phyloP scores from a whole-genome alignment of 2,888 invertebrate genomes.

The Gymnoscelis rufifasciata region DNA sequence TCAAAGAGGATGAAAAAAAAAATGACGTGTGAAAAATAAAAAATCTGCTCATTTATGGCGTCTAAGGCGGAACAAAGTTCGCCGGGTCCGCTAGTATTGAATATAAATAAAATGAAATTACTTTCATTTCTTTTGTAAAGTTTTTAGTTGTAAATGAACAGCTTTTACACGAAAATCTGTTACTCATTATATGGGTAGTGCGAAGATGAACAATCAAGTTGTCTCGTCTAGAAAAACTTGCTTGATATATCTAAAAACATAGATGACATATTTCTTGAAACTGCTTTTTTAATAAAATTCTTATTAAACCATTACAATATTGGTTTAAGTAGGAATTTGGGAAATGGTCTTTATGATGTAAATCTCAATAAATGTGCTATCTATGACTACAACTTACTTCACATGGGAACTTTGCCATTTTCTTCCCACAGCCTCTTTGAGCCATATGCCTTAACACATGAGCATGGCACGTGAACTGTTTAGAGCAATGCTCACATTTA shows the following conservation, averaged over 20 bases:
- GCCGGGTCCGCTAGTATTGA: too few relatives aligned
- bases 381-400: constrained; percentile 47
- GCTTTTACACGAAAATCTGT: constrained; percentile 48
- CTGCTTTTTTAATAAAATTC: background rate
- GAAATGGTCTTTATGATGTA: too few relatives aligned
- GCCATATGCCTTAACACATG: constrained; percentile 85
- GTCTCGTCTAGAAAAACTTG: constrained; percentile 84
- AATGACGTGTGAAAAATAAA: too few relatives aligned
- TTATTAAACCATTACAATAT: too few relatives aligned
- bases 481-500: constrained; percentile 83
- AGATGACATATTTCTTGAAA: background rate
- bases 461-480: constrained; percentile 86
- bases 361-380: too few relatives aligned
- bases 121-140: too few relatives aligned
- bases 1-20: too few relatives aligned
- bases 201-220: constrained; percentile 86
- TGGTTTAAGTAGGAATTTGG: too few relatives aligned
- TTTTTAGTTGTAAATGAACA: constrained; percentile 53
- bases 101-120: too few relatives aligned
- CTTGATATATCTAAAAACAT: constrained; percentile 78
- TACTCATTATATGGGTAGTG: constrained; percentile 60
- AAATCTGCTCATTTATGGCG: too few relatives aligned
- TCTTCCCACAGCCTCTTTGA: constrained; percentile 83
- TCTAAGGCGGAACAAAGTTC: too few relatives aligned
- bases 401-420: constrained; percentile 44